Evolutionary conservation across 2,888 invertebrate genomes (phyloP).

Genomic region (Drosophila mimetica): DNA sequence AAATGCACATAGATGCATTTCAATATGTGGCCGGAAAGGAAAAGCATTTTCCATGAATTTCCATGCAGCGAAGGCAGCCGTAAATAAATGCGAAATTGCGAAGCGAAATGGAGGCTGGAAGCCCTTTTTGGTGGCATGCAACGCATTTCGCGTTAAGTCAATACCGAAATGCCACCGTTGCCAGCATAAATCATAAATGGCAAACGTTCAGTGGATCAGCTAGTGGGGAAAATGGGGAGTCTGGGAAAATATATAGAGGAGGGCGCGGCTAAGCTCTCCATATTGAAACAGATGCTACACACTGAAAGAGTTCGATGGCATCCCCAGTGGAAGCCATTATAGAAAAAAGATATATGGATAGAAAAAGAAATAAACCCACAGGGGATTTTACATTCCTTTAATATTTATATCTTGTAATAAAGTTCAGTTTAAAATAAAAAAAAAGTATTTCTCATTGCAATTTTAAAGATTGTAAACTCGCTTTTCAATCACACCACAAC

Average conservation of each 20-base stretch:
- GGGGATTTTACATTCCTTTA: too few relatives aligned
- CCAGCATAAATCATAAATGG: slow-evolving; percentile 46
- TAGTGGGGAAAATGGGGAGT: background rate
- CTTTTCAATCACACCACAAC: too few relatives aligned
- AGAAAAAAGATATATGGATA: too few relatives aligned
- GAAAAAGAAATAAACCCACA: too few relatives aligned
- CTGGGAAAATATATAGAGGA: slow-evolving; percentile 1
- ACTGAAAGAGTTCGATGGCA: slow-evolving; percentile 12
- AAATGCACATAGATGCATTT: slow-evolving; percentile 18
- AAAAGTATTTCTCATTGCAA: too few relatives aligned
- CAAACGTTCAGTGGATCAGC: slow-evolving; percentile 18
- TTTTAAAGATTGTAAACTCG: too few relatives aligned
- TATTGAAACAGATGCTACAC: slow-evolving; percentile 40
- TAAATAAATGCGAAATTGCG: slow-evolving; percentile 20
- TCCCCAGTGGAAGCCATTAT: slow-evolving; percentile 1
- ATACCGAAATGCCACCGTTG: slow-evolving; percentile 37
- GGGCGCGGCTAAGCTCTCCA: slow-evolving; percentile 17
- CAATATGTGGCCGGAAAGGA: slow-evolving; percentile 7
- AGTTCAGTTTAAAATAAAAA: too few relatives aligned
- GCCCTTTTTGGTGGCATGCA: slow-evolving; percentile 17
- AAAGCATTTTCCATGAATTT: slow-evolving; percentile 31
- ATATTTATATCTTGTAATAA: too few relatives aligned
- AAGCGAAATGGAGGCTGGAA: background rate
- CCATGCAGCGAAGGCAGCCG: slow-evolving; percentile 27
- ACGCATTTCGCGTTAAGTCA: slow-evolving; percentile 36